Conservation (phyloP, 2,888 invertebrate species). For the Stenolophus ochropezus region DNA sequence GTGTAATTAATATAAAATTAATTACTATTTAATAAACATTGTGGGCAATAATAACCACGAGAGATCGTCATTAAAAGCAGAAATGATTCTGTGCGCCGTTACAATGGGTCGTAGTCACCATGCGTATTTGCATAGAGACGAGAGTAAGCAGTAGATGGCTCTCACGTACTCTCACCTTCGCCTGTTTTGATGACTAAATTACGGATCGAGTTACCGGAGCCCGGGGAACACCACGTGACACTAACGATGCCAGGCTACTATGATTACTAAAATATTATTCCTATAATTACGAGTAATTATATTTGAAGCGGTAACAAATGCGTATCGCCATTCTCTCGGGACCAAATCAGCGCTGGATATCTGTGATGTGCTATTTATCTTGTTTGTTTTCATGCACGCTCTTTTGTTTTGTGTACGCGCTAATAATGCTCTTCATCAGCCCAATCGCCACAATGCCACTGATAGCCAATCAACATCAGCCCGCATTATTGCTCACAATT, state of each 20-base stretch:
- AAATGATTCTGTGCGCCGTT: constrained; percentile 17
- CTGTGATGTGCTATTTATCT: constrained; percentile 46
- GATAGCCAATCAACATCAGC: background rate
- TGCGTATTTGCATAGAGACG: constrained; percentile 7
- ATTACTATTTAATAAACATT: constrained; percentile 32
- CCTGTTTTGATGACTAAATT: constrained; percentile 51
- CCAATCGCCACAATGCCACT: background rate
- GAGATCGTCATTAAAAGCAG: constrained; percentile 23
- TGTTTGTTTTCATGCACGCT: constrained; percentile 29
- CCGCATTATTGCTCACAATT: no score
- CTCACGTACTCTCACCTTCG: constrained; percentile 30
- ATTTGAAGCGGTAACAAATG: constrained; percentile 67
- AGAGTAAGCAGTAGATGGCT: no score
- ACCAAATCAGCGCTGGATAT: constrained; percentile 55
- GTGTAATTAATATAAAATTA: constrained; percentile 32
- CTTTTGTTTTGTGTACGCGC: constrained; percentile 20
- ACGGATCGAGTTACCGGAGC: constrained; percentile 45
- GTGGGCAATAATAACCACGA: constrained; percentile 26
- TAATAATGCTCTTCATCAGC: constrained; percentile 7
- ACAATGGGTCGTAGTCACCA: constrained; percentile 14
- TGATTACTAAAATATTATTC: constrained; percentile 70
- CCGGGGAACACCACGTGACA: constrained; percentile 61
- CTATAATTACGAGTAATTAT: constrained; percentile 69
- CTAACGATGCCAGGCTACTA: constrained; percentile 66
- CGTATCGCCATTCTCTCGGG: constrained; percentile 60